Base-by-base conservation (phyloP, 2,888 invertebrate genomes). In the Lucinisca nassula region DNA sequence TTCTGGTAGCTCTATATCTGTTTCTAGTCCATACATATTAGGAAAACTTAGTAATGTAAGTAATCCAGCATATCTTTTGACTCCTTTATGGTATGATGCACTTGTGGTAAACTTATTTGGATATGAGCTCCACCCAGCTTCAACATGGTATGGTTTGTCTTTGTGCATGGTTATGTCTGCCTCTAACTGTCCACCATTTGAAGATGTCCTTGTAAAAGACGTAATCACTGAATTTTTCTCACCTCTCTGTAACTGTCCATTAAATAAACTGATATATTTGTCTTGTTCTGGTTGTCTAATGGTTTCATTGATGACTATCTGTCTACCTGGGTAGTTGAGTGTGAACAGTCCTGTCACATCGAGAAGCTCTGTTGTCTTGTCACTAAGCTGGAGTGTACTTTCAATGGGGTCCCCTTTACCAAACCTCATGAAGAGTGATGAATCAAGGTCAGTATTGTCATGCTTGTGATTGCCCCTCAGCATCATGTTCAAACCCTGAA, bases 401-500 rank as follows among this genome's bases (percentile, higher is more conserved):
- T 84, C 84, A 32, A 92, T 49, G 3, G 88, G 86, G 45, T 92
- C 90, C 0, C 76, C 78, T 79, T 88, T 89, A 27, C 91, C 93
- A 72, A 87, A 82, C 8, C 73, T 81, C 40, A 94, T n/a, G 6
- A 77, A 72, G 14, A 93, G 37, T 30, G 75, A 89, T 49, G 92
- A 90, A 55, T 92, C 92, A 14, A 94, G 32, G 14, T 89, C 74
- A 21, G 84, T 82, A 14, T 77, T 75, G 74, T 84, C 88, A 84
- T 94, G 93, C 10, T 78, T 79, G 84, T 94, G 94, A 21, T 84
- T 86, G 45, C 92, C 93, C 40, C 88, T 90, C 8, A 92, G 24
- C 38, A 82, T 72, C 14, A 91, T 45, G 72, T 93, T 89, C 30
- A 93, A 70, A 40, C 83, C 88, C 94, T 94, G 89, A 0, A 87